Evolutionary conservation across 2,113 vertebrate genomes (phyloP).

Genomic region (Ceratotherium simum): DNA sequence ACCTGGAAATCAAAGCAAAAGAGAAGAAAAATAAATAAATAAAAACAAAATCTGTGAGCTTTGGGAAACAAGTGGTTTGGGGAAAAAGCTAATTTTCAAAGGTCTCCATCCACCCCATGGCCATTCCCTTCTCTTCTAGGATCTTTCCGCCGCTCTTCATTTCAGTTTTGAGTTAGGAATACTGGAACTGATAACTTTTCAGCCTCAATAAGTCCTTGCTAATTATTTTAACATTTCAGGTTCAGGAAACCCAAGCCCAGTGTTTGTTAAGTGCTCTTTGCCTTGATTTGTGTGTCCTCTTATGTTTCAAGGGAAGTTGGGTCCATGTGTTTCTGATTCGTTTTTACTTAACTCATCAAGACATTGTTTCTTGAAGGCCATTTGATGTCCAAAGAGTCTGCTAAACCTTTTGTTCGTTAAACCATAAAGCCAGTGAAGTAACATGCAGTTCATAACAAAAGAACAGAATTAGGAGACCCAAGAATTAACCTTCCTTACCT

Average conservation of each 20-base stretch:
- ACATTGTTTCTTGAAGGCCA: slow-evolving; percentile 80
- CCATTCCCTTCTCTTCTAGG: slow-evolving; percentile 27
- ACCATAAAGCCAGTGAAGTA: slow-evolving; percentile 3
- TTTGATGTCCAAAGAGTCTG: slow-evolving; percentile 80
- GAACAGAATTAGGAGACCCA: not conserved
- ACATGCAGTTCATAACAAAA: slow-evolving; percentile 35
- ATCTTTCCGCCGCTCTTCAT: slow-evolving; percentile 56
- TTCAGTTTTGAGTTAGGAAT: slow-evolving; percentile 74
- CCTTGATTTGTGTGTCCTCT: slow-evolving; percentile 83
- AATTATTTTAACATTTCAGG: slow-evolving; percentile 84
- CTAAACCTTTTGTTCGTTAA: slow-evolving; percentile 69
- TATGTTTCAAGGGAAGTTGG: slow-evolving; percentile 80
- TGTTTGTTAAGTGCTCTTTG: slow-evolving; percentile 77
- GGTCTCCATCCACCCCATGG: not conserved
- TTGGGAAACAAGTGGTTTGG: not conserved
- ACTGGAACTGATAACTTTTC: slow-evolving; percentile 82
- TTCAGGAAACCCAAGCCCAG: slow-evolving; percentile 80
- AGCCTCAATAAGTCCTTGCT: slow-evolving; percentile 81
- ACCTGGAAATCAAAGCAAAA: slow-evolving; percentile 56
- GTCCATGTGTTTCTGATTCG: slow-evolving; percentile 83
- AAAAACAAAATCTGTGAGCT: slow-evolving; percentile 39
- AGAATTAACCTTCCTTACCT: not conserved
- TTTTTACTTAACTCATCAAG: slow-evolving; percentile 82
- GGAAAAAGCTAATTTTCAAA: slow-evolving; percentile 33
- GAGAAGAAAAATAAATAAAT: slow-evolving; percentile 53